Conservation (phyloP, 2,888 invertebrate genomes). For the Branchipolynoe longqiensis region DNA sequence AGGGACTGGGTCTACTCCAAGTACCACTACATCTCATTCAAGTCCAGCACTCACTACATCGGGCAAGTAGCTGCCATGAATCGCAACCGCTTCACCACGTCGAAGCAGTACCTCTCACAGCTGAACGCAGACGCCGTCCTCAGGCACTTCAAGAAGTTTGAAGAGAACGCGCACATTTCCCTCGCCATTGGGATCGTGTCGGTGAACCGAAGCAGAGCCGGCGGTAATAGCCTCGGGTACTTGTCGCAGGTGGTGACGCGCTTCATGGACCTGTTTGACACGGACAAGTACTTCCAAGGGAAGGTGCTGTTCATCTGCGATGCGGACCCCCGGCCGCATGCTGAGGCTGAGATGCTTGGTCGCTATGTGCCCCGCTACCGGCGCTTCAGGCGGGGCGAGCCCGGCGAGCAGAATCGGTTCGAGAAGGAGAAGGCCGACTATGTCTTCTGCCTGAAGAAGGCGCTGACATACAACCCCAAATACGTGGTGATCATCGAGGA, state of each 20-base stretch:
- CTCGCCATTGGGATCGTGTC: slow-evolving; percentile 54
- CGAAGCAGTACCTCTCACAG: slow-evolving; percentile 39
- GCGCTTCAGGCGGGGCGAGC: slow-evolving; percentile 38
- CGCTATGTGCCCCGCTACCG: slow-evolving; percentile 63
- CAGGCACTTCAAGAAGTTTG: slow-evolving; percentile 14
- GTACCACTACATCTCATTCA: slow-evolving; percentile 13
- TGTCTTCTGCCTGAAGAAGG: slow-evolving; percentile 65
- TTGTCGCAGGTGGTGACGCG: slow-evolving; percentile 61
- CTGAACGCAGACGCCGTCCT: slow-evolving; percentile 12
- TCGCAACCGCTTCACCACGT: not conserved
- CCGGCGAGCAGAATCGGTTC: slow-evolving; percentile 35
- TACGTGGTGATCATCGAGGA: slow-evolving; percentile 69
- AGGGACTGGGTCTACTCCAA: slow-evolving; percentile 56
- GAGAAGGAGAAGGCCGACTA: slow-evolving; percentile 69
- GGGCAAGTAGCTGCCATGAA: slow-evolving; percentile 12
- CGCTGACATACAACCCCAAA: slow-evolving; percentile 55
- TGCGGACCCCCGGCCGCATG: slow-evolving; percentile 64
- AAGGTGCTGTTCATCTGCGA: slow-evolving; percentile 65
- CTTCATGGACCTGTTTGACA: slow-evolving; percentile 41
- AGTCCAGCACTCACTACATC: slow-evolving; percentile 3
- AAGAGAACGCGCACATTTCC: slow-evolving; percentile 24
- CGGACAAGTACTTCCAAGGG: slow-evolving; percentile 26
- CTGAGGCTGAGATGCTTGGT: slow-evolving; percentile 60
- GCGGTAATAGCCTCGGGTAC: slow-evolving; percentile 44
- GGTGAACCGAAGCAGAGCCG: not conserved